Percentiles rank a stretch among this genome's conserved stretches.
Conservation (phyloP, 2,113 vertebrate species). For the Sorex araneus region DNA sequence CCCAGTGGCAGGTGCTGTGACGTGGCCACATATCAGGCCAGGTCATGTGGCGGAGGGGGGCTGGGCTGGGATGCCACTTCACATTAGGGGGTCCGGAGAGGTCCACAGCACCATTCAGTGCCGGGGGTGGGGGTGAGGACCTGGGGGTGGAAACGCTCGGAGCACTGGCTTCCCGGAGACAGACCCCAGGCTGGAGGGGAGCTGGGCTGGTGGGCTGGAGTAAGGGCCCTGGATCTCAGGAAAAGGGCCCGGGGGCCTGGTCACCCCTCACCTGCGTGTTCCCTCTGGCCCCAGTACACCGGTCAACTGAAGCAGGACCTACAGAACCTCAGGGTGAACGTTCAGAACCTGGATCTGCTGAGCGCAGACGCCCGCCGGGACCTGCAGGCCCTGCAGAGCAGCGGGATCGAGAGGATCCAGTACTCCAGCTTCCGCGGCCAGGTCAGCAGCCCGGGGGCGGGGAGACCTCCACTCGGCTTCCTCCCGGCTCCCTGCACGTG, state of each 20-base stretch:
- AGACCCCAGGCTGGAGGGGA: not conserved
- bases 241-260: not conserved
- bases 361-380: constrained; percentile 80
- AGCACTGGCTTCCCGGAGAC: not conserved
- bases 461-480: not conserved
- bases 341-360: constrained; percentile 83
- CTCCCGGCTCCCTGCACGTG: not conserved
- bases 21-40: not conserved
- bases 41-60: too few relatives aligned
- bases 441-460: constrained; percentile 78
- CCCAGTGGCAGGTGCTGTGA: not conserved
- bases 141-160: not conserved
- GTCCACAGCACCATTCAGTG: not conserved
- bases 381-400: constrained; percentile 85
- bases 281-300: constrained; percentile 81
- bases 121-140: not conserved
- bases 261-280: rapidly evolving
- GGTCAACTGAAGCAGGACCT: constrained; percentile 79
- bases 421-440: constrained; percentile 82
- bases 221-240: too few relatives aligned
- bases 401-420: constrained; percentile 77
- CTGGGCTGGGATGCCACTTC: not conserved
- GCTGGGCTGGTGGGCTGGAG: not conserved
- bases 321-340: constrained; percentile 25
- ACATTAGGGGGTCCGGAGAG: not conserved